Evolutionary conservation across 2,113 vertebrate genomes (phyloP), one percentile per base, ranked within the genome.

Genomic region (Aplodontia rufa): DNA sequence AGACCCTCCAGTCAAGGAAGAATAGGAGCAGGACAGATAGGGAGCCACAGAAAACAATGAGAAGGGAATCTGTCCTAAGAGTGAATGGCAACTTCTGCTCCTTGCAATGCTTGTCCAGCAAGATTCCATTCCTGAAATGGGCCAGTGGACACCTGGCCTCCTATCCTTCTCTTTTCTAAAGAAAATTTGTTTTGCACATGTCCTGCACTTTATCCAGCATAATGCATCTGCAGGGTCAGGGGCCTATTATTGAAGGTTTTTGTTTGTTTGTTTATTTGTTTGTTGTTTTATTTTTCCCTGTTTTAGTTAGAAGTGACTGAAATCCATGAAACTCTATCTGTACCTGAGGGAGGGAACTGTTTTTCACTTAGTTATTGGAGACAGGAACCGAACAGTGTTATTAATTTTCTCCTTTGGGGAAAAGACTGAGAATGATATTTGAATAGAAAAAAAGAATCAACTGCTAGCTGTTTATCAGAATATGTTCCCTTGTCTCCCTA

Each of bases 361-460:
- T 91, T 20, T 22, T n/a, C 42, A 85, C 49, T 64, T 13, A 89
- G 35, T 81, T 91, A 92, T 78, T 88, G 37, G 3, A 64, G 45
- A 93, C 28, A 87, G 42, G 42, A 84, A 35, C 40, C 62, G 35
- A 80, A 72, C 62, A 0, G 13, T 66, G 13, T 14, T 87, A 78
- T 55, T 66, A 51, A 49, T 79, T 78, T 92, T 90, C 53, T 84
- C 24, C 13, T 80, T 82, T 64, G n/a, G 60, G 9, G n/a, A 92
- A 92, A 35, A 45, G 35, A 6, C 16, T 78, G 19, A 88, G 42
- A 75, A 53, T 87, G 6, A 51, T 55, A 62, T 71, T 69, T 94
- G 26, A 17, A 13, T 42, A 95, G 83, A 78, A 89, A 96, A 90
- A 91, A 79, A 4, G 26, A 89, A 82, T 84, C 7, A 90, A 93